Percentiles rank a stretch among this genome's conserved stretches.
phyloP scores from a whole-genome alignment of 2,113 vertebrate species.

The Felis catus region DNA sequence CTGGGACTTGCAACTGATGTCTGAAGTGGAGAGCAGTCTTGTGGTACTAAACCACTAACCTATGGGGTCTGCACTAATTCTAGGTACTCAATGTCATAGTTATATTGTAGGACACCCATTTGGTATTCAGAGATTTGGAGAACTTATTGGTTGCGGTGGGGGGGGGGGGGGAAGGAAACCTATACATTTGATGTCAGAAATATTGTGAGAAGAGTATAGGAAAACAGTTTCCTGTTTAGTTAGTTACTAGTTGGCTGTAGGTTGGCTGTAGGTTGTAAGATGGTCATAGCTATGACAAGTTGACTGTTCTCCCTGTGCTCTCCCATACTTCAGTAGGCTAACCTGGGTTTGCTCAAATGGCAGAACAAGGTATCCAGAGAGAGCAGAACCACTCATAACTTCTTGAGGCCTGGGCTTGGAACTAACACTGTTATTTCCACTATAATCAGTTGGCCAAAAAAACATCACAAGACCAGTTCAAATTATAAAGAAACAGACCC shows the following conservation, averaged over 20 bases:
- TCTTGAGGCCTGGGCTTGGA: neutral
- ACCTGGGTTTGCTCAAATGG: neutral
- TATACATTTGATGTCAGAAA: neutral
- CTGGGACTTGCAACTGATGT: neutral
- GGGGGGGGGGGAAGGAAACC: neutral
- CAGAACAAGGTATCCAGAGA: neutral
- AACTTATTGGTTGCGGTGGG: neutral
- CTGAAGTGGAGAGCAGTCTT: neutral
- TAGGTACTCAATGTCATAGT: neutral
- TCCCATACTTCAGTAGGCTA: neutral
- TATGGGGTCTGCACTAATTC: neutral
- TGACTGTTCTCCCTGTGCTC: neutral
- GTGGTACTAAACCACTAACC: neutral
- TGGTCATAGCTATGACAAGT: neutral
- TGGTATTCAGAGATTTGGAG: neutral
- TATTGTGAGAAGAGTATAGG: neutral
- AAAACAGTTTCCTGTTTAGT: neutral
- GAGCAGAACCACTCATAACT: neutral
- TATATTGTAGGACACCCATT: neutral
- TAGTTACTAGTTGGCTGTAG: neutral
- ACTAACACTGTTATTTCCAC: neutral
- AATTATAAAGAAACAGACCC: neutral
- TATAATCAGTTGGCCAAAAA: neutral
- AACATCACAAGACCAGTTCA: neutral
- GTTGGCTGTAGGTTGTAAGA: neutral